Percentiles rank a stretch among this genome's conserved stretches.
phyloP scores from a whole-genome alignment of 2,113 vertebrate species.

The Corythaeola cristata region DNA sequence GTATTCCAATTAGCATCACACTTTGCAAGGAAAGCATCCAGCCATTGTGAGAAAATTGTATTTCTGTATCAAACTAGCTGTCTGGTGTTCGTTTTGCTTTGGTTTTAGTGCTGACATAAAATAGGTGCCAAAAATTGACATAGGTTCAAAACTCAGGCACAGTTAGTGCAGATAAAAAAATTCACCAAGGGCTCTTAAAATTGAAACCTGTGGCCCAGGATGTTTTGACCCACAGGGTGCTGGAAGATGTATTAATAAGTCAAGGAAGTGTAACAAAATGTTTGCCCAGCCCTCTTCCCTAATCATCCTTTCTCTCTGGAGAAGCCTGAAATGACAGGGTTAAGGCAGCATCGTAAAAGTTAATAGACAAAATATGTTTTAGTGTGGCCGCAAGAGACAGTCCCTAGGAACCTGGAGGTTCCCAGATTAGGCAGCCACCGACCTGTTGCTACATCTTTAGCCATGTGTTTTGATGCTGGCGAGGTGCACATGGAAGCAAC shows the following conservation, averaged over 20 bases:
- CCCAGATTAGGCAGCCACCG: neutral
- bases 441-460: neutral
- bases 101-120: neutral
- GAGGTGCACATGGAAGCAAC: neutral
- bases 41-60: neutral
- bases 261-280: neutral
- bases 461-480: neutral
- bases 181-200: neutral
- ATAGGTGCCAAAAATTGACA: neutral
- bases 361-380: neutral
- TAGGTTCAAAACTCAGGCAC: neutral
- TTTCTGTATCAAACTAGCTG: neutral
- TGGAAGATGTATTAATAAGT: neutral
- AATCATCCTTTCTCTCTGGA: neutral
- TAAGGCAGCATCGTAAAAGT: neutral
- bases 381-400: neutral
- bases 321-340: neutral
- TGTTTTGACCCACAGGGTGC: neutral
- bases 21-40: neutral
- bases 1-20: neutral
- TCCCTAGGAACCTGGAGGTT: neutral
- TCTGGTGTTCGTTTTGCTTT: neutral
- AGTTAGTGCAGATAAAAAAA: neutral
- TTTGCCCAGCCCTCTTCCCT: neutral
- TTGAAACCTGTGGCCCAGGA: neutral